Evolutionary conservation across 2,797 vertebrate species (phyloP), one percentile per base, ranked within the genome.

Genomic region (Betta splendens): DNA sequence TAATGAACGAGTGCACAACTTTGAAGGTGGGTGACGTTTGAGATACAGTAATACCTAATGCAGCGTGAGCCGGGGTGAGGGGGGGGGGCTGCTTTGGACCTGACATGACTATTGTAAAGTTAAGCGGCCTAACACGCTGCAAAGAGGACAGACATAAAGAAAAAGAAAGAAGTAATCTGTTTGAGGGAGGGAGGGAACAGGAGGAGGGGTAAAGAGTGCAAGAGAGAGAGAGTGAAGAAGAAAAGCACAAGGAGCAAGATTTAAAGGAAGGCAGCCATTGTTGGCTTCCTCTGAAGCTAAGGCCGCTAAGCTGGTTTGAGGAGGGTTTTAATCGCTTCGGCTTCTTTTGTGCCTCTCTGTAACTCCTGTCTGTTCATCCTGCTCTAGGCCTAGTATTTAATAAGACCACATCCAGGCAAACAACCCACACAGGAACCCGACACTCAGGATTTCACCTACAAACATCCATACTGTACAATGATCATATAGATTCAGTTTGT

Each of bases 251-350:
- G 33, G 80, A 64, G 72, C 61, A 42, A 72, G 81, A 75, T 75
- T 85, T 76, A 72, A 72, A 85, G 87, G 74, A 70, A 80, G 64
- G 80, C 76, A 82, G 71, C 84, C 77, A 87, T 91, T 89, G 83
- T 88, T 79, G 72, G 81, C 77, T 85, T 83, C 84, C 69, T 85
- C 63, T 64, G 75, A 72, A 71, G 79, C 84, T 85, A 86, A 86
- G 37, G 21, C 66, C 29, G 69, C 80, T 91, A 89, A 91, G 88
- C 83, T 25, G 79, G 83, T 88, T 86, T 87, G 82, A 90, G 89
- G 77, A 72, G 74, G 50, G 77, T 65, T 90, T 90, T 89, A 89
- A 91, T 89, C 87, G 82, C 74, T 85, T 85, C 57, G 64, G 74
- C 74, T 84, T 81, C 65, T 75, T 89, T 90, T 91, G 86, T 91